A percentile compares a stretch with the other conserved stretches of the same genome.
These are phyloP conservation scores for Ectobius pallidus DNA, from an alignment of 2,888 invertebrate species.

Conservation along the genomic window DNA sequence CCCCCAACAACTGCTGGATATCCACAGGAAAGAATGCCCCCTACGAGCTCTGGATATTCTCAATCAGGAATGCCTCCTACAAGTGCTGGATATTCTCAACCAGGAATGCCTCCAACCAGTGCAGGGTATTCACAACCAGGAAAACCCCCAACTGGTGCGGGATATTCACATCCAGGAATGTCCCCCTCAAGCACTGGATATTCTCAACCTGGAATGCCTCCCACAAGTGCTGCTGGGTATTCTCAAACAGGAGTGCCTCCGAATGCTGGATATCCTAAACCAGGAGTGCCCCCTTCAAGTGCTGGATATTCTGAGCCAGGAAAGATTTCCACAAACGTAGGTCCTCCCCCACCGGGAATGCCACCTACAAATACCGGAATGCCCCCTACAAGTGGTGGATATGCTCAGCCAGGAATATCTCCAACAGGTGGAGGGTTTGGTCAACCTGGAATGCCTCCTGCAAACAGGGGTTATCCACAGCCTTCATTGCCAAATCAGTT, in stretches of 20 bases:
- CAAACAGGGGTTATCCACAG: neutral
- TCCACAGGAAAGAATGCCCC: neutral
- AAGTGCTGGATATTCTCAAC: too few relatives aligned
- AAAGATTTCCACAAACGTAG: too few relatives aligned
- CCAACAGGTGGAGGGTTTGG: neutral
- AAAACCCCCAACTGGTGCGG: neutral
- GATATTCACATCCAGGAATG: slow-evolving; percentile 3
- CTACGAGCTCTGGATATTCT: neutral
- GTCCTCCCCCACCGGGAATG: too few relatives aligned
- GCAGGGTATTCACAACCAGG: neutral
- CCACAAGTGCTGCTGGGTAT: too few relatives aligned
- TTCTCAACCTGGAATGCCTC: neutral
- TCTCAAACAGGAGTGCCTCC: neutral
- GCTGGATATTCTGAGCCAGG: too few relatives aligned
- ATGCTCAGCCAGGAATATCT: neutral
- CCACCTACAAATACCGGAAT: neutral
- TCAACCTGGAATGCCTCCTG: neutral
- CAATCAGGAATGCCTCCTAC: neutral
- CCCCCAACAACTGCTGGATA: too few relatives aligned
- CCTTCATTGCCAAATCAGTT: slow-evolving; percentile 3
- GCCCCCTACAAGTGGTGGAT: neutral
- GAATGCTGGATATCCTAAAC: neutral
- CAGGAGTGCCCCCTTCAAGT: neutral
- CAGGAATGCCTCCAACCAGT: too few relatives aligned
- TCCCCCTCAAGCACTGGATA: slow-evolving; percentile 1